Percentiles rank a stretch among this genome's conserved stretches.
Evolutionary conservation across 2,797 vertebrate species (phyloP).

Genomic region (Siniperca undulata): DNA sequence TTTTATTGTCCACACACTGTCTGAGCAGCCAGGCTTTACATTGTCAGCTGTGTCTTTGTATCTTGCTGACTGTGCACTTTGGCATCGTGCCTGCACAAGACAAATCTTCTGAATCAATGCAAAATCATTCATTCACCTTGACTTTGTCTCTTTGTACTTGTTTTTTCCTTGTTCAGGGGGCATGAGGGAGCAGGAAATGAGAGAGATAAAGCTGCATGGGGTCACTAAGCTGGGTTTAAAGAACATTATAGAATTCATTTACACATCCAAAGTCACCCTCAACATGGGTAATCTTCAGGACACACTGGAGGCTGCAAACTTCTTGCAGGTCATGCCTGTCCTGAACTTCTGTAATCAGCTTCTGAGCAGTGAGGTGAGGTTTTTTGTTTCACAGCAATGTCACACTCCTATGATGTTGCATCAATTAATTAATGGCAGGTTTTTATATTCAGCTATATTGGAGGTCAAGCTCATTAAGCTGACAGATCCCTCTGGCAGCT

Average conservation of each 20-base stretch:
- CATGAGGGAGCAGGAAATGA: constrained; percentile 88
- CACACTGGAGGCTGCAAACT: constrained; percentile 88
- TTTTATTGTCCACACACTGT: background rate
- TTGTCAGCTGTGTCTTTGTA: constrained; percentile 7
- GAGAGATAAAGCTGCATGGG: constrained; percentile 88
- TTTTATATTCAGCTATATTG: background rate
- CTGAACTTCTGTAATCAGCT: constrained; percentile 88
- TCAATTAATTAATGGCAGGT: background rate
- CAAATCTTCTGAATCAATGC: constrained; percentile 30
- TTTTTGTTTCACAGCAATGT: background rate
- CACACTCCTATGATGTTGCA: background rate
- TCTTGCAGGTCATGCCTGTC: constrained; percentile 88
- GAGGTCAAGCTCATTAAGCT: constrained; percentile 16
- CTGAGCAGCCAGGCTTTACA: background rate
- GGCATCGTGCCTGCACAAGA: background rate
- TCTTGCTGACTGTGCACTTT: constrained; percentile 28
- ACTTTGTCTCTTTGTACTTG: constrained; percentile 17
- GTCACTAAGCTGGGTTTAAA: constrained; percentile 85
- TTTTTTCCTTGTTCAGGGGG: constrained; percentile 76
- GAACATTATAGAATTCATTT: constrained; percentile 89
- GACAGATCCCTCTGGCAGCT: background rate
- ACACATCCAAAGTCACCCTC: constrained; percentile 85
- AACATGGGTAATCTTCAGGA: constrained; percentile 86
- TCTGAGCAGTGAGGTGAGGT: constrained; percentile 86
- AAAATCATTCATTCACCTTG: constrained; percentile 45